Evolutionary conservation across 2,888 invertebrate species (phyloP).

Genomic region (Pseudococcus jackbeardsleyi): DNA sequence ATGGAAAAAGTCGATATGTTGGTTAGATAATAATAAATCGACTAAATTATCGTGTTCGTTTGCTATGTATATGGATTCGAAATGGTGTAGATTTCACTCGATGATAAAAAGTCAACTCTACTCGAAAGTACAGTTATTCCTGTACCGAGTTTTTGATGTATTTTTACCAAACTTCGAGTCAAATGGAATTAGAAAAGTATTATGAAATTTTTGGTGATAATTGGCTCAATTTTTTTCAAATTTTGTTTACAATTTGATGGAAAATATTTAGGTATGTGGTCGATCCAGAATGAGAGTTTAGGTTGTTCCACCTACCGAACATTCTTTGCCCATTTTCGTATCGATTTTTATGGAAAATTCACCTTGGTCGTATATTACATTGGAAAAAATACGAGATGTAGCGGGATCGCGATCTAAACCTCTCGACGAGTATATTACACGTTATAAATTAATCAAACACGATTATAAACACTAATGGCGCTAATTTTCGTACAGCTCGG

Average conservation of each 20-base stretch:
- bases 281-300: background rate
- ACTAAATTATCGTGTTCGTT: constrained; percentile 1
- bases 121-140: background rate
- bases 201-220: background rate
- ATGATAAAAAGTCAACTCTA: background rate
- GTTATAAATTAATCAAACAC: constrained; percentile 16
- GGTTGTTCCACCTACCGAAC: constrained; percentile 42
- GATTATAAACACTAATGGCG: background rate
- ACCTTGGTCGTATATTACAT: constrained; percentile 11
- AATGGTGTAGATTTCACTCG: constrained; percentile 15
- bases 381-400: background rate
- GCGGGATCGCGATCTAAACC: background rate
- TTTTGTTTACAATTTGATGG: background rate
- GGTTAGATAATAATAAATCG: constrained; percentile 26
- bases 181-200: background rate
- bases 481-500: background rate
- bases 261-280: background rate
- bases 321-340: constrained; percentile 45
- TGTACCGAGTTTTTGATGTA: background rate
- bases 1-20: background rate
- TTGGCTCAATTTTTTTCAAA: background rate
- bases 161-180: background rate
- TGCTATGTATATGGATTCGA: background rate
- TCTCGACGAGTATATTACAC: background rate
- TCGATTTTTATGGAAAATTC: constrained; percentile 17